Evolutionary conservation across 2,113 vertebrate species (phyloP).

Genomic region (Pachycephala philippinensis): DNA sequence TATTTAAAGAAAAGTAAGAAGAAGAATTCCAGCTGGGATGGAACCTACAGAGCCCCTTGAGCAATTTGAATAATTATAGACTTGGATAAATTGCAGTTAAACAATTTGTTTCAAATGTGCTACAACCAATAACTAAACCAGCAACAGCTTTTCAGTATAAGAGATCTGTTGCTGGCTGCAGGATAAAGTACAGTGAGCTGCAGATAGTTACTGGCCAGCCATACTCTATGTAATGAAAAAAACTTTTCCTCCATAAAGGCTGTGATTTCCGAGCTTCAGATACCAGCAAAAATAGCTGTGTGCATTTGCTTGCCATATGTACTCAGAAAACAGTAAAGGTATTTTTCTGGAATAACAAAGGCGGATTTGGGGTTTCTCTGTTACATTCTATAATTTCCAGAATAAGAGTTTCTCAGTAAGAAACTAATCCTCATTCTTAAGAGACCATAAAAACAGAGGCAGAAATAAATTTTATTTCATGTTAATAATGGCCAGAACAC

Average conservation of each 20-base stretch:
- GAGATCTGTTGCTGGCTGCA: neutral
- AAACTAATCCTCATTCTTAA: neutral
- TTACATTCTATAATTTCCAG: neutral
- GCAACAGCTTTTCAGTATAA: neutral
- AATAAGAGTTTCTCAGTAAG: neutral
- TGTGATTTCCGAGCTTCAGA: slow-evolving; percentile 20
- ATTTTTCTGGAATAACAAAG: neutral
- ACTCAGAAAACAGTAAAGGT: neutral
- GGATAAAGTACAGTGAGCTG: neutral
- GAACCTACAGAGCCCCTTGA: slow-evolving; percentile 1
- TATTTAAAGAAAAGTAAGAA: neutral
- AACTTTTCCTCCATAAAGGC: neutral
- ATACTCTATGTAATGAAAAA: neutral
- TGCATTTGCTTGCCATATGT: slow-evolving; percentile 41
- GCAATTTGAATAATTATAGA: slow-evolving; percentile 19
- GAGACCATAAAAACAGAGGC: neutral
- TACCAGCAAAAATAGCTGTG: slow-evolving; percentile 5
- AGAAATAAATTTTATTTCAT: neutral
- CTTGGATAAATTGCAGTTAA: slow-evolving; percentile 34
- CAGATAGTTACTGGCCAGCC: neutral
- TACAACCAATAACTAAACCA: slow-evolving; percentile 31
- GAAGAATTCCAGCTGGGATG: neutral
- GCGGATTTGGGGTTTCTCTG: neutral
- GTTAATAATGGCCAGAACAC: neutral
- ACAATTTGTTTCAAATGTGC: slow-evolving; percentile 35